phyloP scores from a whole-genome alignment of 2,888 invertebrate genomes.

The Nephrocerus scutellatus region DNA sequence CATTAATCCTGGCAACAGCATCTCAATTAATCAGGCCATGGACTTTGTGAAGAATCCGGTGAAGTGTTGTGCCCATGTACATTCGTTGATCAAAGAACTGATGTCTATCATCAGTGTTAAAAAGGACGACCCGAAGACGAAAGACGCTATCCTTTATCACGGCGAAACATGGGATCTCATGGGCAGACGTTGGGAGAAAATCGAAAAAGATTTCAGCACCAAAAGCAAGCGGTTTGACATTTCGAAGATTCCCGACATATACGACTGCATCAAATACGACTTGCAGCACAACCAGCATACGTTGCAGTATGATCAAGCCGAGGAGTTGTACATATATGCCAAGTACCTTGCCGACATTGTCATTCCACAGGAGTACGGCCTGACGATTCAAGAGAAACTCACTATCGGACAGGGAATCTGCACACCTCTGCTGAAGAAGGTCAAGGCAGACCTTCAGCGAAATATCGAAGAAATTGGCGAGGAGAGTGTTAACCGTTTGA shows the following conservation, averaged over 20 bases:
- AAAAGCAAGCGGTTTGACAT: conserved; percentile 93
- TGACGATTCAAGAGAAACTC: conserved; percentile 90
- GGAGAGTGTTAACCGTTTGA: conserved; percentile 91
- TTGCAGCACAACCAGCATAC: conserved; percentile 96
- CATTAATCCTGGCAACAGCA: conserved; percentile 88
- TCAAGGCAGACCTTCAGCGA: conserved; percentile 86
- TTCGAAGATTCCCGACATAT: conserved; percentile 98
- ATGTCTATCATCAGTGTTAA: conserved; percentile 78
- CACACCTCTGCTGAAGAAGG: conserved; percentile 90
- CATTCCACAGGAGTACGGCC: conserved; percentile 98
- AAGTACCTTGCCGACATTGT: conserved; percentile 98
- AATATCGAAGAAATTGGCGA: conserved; percentile 90
- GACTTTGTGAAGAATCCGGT: conserved; percentile 95
- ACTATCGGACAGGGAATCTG: conserved; percentile 97
- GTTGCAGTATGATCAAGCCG: conserved; percentile 84
- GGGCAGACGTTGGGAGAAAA: conserved; percentile 95
- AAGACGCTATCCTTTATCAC: conserved; percentile 91
- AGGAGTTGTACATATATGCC: conserved; percentile 85
- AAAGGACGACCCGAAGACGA: conserved; percentile 82
- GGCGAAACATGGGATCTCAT: conserved; percentile 99
- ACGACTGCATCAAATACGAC: conserved; percentile 99
- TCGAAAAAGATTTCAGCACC: conserved; percentile 94
- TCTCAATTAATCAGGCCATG: conserved; percentile 84
- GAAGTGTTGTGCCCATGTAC: conserved; percentile 85
- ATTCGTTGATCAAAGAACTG: conserved; percentile 76